Evolutionary conservation across 1,140 invertebrate species (phyloP).

Genomic region (Oedothorax gibbosus): DNA sequence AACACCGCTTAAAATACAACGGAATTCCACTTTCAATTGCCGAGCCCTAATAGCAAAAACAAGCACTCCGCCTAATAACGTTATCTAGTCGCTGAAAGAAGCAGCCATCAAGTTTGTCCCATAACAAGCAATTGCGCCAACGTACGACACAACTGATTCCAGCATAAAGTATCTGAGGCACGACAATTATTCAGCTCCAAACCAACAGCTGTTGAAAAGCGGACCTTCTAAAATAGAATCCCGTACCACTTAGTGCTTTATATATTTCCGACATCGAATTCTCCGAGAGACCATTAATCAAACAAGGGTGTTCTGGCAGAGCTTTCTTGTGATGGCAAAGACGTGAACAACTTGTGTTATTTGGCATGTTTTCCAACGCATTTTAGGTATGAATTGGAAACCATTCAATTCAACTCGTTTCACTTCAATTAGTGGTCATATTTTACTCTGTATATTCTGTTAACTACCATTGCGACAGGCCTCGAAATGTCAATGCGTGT

Average conservation of each 20-base stretch:
- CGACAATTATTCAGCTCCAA: constrained; percentile 51
- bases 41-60: no score
- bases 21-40: no score
- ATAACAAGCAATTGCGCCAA: neutral
- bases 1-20: no score
- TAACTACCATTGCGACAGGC: no score
- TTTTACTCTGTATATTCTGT: no score
- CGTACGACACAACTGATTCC: constrained; percentile 21
- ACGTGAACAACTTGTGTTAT: neutral
- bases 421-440: no score
- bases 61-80: neutral
- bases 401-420: no score
- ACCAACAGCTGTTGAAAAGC: constrained; percentile 54
- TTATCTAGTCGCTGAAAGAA: neutral
- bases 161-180: constrained; percentile 37
- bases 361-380: no score
- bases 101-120: neutral
- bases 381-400: no score
- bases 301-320: constrained; percentile 32
- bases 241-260: constrained; percentile 55
- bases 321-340: neutral
- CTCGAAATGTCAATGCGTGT: no score
- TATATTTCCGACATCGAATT: constrained; percentile 48
- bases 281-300: constrained; percentile 34
- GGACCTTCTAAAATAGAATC: constrained; percentile 47